A percentile compares a stretch with the other conserved stretches of the same genome.
Evolutionary conservation across 2,888 invertebrate species (phyloP).

Genomic region (Eupsilia transversa): DNA sequence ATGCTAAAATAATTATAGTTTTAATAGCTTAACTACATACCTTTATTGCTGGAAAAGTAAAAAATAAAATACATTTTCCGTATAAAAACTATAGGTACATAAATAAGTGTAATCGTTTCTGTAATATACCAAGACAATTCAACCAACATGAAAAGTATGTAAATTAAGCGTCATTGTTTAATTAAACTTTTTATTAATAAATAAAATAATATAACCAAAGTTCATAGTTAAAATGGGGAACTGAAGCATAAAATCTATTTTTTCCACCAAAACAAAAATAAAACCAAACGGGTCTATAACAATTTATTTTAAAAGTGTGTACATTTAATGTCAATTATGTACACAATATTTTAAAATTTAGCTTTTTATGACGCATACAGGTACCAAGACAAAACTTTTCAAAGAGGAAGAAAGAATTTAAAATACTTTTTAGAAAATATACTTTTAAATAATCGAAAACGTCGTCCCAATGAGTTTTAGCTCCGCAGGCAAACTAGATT

Average conservation of each 20-base stretch:
- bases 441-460: conserved; percentile 55
- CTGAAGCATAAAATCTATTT: conserved; percentile 64
- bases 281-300: conserved; percentile 63
- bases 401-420: conserved; percentile 59
- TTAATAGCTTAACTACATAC: conserved; percentile 83
- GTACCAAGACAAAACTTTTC: conserved; percentile 64
- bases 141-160: conserved; percentile 86
- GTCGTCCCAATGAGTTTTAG: conserved; percentile 72
- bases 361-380: conserved; percentile 59
- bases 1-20: conserved; percentile 84
- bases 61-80: conserved; percentile 24
- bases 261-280: conserved; percentile 48
- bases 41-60: conserved; percentile 77
- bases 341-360: conserved; percentile 60
- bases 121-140: conserved; percentile 23
- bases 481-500: conserved; percentile 75
- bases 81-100: conserved; percentile 13
- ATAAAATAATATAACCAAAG: conserved; percentile 69
- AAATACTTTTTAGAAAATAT: conserved; percentile 56
- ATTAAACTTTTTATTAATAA: conserved; percentile 72
- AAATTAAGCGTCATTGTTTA: conserved; percentile 74
- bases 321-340: conserved; percentile 66
- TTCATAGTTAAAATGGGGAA: conserved; percentile 61
- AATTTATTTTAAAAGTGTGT: conserved; percentile 64
- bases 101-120: conserved; percentile 5